phyloP scores from a whole-genome alignment of 1,140 invertebrate species.

The Neodiprion pinetum region DNA sequence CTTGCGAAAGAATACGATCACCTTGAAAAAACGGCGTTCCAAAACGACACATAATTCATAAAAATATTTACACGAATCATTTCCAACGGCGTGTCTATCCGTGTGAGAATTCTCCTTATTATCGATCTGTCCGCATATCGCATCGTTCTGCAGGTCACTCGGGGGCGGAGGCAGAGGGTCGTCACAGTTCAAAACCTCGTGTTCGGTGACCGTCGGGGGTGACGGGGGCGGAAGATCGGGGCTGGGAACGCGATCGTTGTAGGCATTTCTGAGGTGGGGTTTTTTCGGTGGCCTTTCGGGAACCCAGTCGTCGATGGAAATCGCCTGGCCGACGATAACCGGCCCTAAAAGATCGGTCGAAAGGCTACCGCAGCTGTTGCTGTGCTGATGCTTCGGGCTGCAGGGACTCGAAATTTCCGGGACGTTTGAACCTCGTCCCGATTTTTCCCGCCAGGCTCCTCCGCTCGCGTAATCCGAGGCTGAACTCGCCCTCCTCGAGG shows the following conservation, averaged over 20 bases:
- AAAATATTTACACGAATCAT: too few relatives aligned
- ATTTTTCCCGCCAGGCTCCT: constrained; percentile 52
- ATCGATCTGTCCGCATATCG: constrained; percentile 40
- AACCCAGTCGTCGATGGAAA: constrained; percentile 74
- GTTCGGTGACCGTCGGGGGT: constrained; percentile 67
- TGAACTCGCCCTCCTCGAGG: constrained; percentile 70
- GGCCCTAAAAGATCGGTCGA: constrained; percentile 68
- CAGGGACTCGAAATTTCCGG: constrained; percentile 36
- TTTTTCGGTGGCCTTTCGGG: constrained; percentile 79
- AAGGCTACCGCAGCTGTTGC: constrained; percentile 69
- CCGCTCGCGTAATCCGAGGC: constrained; percentile 72
- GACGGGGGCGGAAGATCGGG: constrained; percentile 78
- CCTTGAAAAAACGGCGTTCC: too few relatives aligned
- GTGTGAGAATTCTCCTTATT: constrained; percentile 45
- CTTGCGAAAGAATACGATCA: too few relatives aligned
- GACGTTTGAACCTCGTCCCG: constrained; percentile 34
- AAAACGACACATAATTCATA: too few relatives aligned
- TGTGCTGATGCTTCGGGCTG: constrained; percentile 64
- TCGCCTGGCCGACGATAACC: constrained; percentile 69
- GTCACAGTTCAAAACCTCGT: constrained; percentile 69
- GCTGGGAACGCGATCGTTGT: constrained; percentile 68
- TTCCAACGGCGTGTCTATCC: constrained; percentile 28
- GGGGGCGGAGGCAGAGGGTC: constrained; percentile 79
- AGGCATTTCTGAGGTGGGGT: constrained; percentile 69
- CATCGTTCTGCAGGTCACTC: constrained; percentile 60